These are phyloP conservation scores for Nemopilema nomurai DNA, from an alignment of 30 jellyfish, hydroid and myxozoan genomes.

Conservation along the genomic window DNA sequence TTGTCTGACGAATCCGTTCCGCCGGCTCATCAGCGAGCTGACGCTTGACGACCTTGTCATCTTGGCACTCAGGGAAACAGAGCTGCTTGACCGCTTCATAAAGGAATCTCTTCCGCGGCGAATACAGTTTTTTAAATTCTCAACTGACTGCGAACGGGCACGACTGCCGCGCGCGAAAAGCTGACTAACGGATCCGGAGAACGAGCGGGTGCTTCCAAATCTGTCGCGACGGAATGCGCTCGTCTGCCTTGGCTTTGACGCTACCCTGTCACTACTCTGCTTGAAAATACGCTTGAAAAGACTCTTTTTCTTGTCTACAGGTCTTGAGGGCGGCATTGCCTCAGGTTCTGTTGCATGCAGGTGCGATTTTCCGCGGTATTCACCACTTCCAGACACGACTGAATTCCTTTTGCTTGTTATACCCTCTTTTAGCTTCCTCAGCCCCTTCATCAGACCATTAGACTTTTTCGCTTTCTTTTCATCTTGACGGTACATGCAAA, in stretches of 20 bases:
- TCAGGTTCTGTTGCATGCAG: not conserved
- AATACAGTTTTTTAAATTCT: conserved; percentile 38
- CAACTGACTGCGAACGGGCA: conserved; percentile 76
- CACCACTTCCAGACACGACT: not conserved
- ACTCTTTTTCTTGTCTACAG: conserved; percentile 47
- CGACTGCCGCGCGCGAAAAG: conserved; percentile 58
- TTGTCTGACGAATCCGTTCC: conserved; percentile 31
- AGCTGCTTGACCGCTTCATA: conserved; percentile 55
- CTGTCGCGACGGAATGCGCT: conserved; percentile 55
- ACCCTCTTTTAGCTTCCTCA: conserved; percentile 51
- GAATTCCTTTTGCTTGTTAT: conserved; percentile 30
- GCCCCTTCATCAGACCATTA: conserved; percentile 44
- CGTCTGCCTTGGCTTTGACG: conserved; percentile 11
- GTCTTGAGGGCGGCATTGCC: conserved; percentile 42
- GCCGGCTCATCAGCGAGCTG: conserved; percentile 56
- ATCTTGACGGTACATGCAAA: conserved; percentile 46
- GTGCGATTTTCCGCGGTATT: not conserved
- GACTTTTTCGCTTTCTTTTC: conserved; percentile 45
- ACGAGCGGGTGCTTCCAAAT: conserved; percentile 67
- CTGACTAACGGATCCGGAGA: conserved; percentile 63
- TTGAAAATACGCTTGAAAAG: conserved; percentile 46
- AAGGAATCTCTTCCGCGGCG: conserved; percentile 39
- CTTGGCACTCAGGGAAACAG: conserved; percentile 38
- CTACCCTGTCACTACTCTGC: conserved; percentile 20
- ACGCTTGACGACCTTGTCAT: conserved; percentile 56